Conservation (phyloP, 2,888 invertebrate species). For the Drosophila flavopinicola region DNA sequence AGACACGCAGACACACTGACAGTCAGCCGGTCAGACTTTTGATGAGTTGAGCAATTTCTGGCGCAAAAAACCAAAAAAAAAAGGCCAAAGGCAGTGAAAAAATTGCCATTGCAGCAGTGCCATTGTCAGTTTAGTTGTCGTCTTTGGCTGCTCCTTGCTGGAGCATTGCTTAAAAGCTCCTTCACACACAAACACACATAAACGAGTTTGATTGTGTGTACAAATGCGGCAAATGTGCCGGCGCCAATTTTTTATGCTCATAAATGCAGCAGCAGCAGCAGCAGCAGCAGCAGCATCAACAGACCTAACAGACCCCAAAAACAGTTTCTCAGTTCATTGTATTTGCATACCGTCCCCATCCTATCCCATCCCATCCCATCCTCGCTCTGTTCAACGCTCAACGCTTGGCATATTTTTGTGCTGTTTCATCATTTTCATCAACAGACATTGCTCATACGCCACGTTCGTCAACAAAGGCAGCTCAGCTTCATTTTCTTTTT, state of each 20-base stretch:
- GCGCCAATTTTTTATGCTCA: conserved; percentile 75
- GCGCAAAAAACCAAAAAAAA: conserved; percentile 8
- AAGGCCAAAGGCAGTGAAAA: conserved; percentile 19
- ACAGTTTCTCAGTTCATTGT: conserved; percentile 64
- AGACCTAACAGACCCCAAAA: conserved; percentile 8
- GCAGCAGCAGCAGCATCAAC: conserved; percentile 31
- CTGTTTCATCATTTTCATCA: conserved; percentile 81
- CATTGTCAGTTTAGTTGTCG: conserved; percentile 66
- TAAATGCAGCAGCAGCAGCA: conserved; percentile 59
- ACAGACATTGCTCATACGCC: conserved; percentile 76
- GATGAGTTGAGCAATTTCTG: conserved; percentile 66
- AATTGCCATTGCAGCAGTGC: conserved; percentile 40
- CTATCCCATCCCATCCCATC: too few species aligned
- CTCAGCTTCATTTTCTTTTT: conserved; percentile 48
- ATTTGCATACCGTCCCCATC: conserved; percentile 65
- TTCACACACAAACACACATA: conserved; percentile 21
- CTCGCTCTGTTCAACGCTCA: not conserved
- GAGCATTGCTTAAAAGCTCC: conserved; percentile 57
- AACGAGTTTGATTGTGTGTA: conserved; percentile 67
- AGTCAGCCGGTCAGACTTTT: conserved; percentile 55
- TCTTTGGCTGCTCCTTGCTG: conserved; percentile 45
- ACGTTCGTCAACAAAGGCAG: conserved; percentile 71
- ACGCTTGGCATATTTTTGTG: conserved; percentile 71
- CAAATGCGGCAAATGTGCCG: conserved; percentile 73
- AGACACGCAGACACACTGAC: conserved; percentile 13